Evolutionary conservation across 2,113 vertebrate species (phyloP).

Genomic region (Isurus oxyrinchus): DNA sequence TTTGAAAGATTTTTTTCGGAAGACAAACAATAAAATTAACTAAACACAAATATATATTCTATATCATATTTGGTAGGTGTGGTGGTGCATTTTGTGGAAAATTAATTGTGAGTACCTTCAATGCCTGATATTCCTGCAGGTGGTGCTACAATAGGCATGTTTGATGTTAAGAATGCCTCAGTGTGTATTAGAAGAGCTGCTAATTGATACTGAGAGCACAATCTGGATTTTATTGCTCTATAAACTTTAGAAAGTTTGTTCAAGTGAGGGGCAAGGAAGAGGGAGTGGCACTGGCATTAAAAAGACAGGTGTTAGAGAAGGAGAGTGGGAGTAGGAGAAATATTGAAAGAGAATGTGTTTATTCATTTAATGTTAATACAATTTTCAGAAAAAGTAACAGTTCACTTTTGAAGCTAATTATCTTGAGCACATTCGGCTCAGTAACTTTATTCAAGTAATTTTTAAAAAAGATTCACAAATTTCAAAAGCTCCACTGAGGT

Average conservation of each 20-base stretch:
- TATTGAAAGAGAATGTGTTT: not conserved
- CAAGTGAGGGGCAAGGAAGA: not conserved
- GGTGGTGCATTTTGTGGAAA: not conserved
- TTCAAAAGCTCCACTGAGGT: not conserved
- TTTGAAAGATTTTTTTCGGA: not conserved
- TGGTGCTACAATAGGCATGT: not conserved
- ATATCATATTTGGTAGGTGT: not conserved
- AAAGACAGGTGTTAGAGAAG: not conserved
- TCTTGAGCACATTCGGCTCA: not conserved
- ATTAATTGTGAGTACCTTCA: not conserved
- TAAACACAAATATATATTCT: not conserved
- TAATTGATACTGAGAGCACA: not conserved
- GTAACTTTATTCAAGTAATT: not conserved
- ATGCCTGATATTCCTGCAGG: not conserved
- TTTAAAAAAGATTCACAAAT: not conserved
- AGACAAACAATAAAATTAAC: not conserved
- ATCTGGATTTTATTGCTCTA: not conserved
- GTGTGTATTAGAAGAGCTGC: not conserved
- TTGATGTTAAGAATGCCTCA: not conserved
- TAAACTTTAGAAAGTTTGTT: not conserved
- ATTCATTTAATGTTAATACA: not conserved
- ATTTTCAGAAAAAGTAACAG: not conserved
- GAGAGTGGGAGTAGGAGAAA: not conserved
- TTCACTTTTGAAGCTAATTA: not conserved
- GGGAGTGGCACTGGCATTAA: too few relatives aligned